These are phyloP conservation scores for Fragum fragum DNA, from an alignment of 2,888 invertebrate species.

Conservation along the genomic window DNA sequence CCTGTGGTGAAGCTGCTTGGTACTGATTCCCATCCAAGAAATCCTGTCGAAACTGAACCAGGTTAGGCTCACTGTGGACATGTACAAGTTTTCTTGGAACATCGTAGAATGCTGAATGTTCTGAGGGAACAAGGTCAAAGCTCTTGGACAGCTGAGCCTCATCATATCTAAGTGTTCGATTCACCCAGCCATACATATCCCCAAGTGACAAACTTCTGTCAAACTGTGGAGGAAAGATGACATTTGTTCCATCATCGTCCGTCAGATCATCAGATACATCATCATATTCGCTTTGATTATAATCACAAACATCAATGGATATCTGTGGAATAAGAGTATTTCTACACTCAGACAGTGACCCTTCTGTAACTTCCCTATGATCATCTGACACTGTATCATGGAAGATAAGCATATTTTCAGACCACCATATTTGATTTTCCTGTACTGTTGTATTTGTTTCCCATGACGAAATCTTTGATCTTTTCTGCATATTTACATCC, in stretches of 20 bases:
- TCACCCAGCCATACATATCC: conserved; percentile 63
- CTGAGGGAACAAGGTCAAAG: conserved; percentile 80
- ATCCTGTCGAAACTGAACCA: conserved; percentile 61
- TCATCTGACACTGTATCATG: conserved; percentile 10
- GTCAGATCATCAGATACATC: conserved; percentile 50
- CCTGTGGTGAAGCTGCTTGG: conserved; percentile 83
- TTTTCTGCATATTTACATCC: conserved; percentile 75
- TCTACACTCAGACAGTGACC: conserved; percentile 23
- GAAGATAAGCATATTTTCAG: conserved; percentile 51
- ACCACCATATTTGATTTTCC: conserved; percentile 51
- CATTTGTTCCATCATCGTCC: conserved; percentile 19
- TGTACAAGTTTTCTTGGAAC: conserved; percentile 76
- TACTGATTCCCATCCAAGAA: conserved; percentile 75
- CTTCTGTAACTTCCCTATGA: conserved; percentile 5
- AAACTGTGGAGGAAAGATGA: conserved; percentile 28
- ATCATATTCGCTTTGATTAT: conserved; percentile 50
- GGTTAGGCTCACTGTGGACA: conserved; percentile 79
- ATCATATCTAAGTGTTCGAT: conserved; percentile 31
- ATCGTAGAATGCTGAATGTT: conserved; percentile 80
- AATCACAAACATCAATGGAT: conserved; percentile 64
- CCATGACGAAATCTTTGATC: conserved; percentile 56
- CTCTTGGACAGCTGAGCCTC: conserved; percentile 71
- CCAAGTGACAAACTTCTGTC: conserved; percentile 70
- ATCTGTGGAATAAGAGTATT: conserved; percentile 73
- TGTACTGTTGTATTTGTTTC: conserved; percentile 34